Evolutionary conservation across 2,888 invertebrate genomes (phyloP), one percentile per base, ranked within the genome.

Genomic region (Calameuta idolon): DNA sequence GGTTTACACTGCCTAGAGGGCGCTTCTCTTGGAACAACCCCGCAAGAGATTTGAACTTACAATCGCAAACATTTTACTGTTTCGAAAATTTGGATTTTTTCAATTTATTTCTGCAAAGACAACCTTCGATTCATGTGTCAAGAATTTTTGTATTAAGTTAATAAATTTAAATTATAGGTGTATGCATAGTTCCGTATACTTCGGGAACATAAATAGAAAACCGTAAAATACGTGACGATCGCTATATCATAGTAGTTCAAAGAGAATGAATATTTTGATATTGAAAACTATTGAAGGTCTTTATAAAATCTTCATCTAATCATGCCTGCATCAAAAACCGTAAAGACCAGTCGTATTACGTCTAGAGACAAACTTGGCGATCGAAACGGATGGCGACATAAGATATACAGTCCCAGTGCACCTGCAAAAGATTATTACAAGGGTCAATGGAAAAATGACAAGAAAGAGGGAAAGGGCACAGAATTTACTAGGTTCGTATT

Each of bases 401-500:
- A 93, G 0, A 92, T 95, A 85, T 94, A 94, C 83, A 93, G 93
- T 31, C 92, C 93, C 0, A 89, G 90, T 73, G 69, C 68, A 71
- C 77, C 79, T 37, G 80, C 79, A 75, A 89, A 85, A 75, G 84
- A 85, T 69, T 79, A 90, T 86, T 95, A 94, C 82, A 91, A 92
- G 76, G 95, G 95, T 0, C 93, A 94, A 69, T 95, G 95, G 94
- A 93, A 92, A 79, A 88, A 92, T 69, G 94, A 94, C 86, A 83
- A 88, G 76, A 92, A 91, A 83, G 84, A 89, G 77, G 93, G 93
- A 85, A 85, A 84, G 83, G 91, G 91, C 78, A 75, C 75, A 35
- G 81, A 86, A 73, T 11, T 85, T 11, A 77, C 76, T 69, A 84
- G 84, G 89, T 87, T 55, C 1, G 11, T 71, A 71, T 31, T 23